phyloP scores from a whole-genome alignment of 2,113 vertebrate genomes.

The Oreochromis tanganicae region DNA sequence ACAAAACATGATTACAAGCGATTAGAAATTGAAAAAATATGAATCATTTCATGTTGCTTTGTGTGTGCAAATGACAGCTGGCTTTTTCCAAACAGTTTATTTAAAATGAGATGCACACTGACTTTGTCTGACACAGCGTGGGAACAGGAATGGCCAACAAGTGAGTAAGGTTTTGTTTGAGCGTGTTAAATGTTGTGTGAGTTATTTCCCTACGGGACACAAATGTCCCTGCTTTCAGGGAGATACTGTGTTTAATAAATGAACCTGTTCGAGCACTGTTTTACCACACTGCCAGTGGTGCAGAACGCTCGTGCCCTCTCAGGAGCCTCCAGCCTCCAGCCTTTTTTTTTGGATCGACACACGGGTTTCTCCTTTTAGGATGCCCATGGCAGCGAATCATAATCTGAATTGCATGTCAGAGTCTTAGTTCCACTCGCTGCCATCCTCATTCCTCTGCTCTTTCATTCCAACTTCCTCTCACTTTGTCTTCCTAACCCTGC shows the following conservation, averaged over 20 bases:
- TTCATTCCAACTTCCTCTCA: constrained; percentile 50
- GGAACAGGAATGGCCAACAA: not conserved
- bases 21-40: constrained; percentile 21
- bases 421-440: constrained; percentile 28
- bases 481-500: constrained; percentile 38
- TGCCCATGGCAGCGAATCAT: constrained; percentile 39
- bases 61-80: constrained; percentile 20
- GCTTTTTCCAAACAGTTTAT: constrained; percentile 43
- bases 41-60: not conserved
- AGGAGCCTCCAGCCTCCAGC: not conserved
- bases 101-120: not conserved
- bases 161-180: constrained; percentile 1
- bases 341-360: constrained; percentile 1
- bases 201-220: not conserved
- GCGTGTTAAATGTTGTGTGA: constrained; percentile 1
- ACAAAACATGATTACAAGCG: constrained; percentile 1
- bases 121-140: not conserved
- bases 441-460: constrained; percentile 40
- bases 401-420: constrained; percentile 56
- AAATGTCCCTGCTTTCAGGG: not conserved
- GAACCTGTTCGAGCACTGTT: not conserved
- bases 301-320: not conserved
- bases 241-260: constrained; percentile 8
- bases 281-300: not conserved
- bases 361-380: constrained; percentile 31